A percentile compares a stretch with the other conserved stretches of the same genome.
These are phyloP conservation scores for Periophthalmodon schlosseri DNA, from an alignment of 2,113 vertebrate genomes.

Conservation along the genomic window DNA sequence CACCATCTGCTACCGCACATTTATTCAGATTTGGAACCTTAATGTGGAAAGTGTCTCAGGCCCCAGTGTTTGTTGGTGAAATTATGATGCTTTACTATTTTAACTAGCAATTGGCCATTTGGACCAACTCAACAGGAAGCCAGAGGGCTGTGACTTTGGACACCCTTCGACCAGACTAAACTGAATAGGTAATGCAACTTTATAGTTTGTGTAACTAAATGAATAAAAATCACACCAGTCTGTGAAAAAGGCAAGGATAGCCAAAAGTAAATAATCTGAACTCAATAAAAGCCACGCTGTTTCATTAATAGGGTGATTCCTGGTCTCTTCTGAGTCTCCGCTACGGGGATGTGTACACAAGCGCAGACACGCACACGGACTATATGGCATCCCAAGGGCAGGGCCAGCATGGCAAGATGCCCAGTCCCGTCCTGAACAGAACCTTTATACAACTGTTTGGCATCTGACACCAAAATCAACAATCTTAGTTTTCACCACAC, in stretches of 20 bases:
- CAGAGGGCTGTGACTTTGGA: too few relatives aligned
- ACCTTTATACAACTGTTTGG: constrained; percentile 70
- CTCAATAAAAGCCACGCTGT: constrained; percentile 35
- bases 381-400: constrained; percentile 51
- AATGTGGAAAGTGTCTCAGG: too few relatives aligned
- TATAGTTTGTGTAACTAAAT: background rate
- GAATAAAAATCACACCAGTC: constrained; percentile 1
- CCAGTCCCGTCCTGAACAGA: constrained; percentile 68
- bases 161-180: background rate
- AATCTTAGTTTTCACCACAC: constrained; percentile 57
- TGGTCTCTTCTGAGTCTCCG: constrained; percentile 12
- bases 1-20: too few relatives aligned
- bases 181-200: background rate
- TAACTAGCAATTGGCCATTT: too few relatives aligned
- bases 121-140: too few relatives aligned
- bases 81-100: too few relatives aligned
- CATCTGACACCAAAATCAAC: constrained; percentile 65
- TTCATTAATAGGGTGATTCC: constrained; percentile 33
- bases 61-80: too few relatives aligned
- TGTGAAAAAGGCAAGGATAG: background rate
- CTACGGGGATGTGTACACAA: constrained; percentile 6
- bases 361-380: constrained; percentile 19
- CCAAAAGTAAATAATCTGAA: background rate
- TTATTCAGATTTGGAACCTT: too few relatives aligned
- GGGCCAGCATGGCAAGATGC: constrained; percentile 48